phyloP scores from a whole-genome alignment of 1,140 invertebrate genomes.

The Physella acuta region DNA sequence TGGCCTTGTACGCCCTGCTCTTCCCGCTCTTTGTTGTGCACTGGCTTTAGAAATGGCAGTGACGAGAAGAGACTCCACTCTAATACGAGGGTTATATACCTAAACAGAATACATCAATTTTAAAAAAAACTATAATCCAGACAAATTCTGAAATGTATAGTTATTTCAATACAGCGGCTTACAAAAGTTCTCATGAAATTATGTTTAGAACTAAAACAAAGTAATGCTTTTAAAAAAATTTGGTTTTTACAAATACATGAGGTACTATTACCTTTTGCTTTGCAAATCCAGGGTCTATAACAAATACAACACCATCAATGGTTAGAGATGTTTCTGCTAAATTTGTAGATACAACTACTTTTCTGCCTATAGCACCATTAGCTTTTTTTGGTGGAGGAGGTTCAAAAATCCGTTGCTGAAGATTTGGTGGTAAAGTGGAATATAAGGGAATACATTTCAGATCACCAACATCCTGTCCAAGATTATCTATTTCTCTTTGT shows the following conservation, averaged over 20 bases:
- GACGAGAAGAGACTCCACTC: conserved; percentile 95
- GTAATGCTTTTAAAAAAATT: too few species aligned
- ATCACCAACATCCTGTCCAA: conserved; percentile 94
- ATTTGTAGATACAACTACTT: conserved; percentile 96
- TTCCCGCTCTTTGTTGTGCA: conserved; percentile 96
- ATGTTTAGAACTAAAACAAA: too few species aligned
- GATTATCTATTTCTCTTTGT: conserved; percentile 93
- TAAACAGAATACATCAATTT: conserved; percentile 40
- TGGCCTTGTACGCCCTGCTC: conserved; percentile 93
- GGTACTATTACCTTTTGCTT: conserved; percentile 83
- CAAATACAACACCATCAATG: conserved; percentile 99
- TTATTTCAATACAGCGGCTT: too few species aligned
- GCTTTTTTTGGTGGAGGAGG: conserved; percentile 82
- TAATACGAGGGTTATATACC: conserved; percentile 94
- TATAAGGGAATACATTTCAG: conserved; percentile 98
- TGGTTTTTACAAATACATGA: too few species aligned
- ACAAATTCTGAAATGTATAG: too few species aligned
- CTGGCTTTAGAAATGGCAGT: conserved; percentile 99
- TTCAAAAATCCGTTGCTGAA: conserved; percentile 98
- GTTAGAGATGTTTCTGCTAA: conserved; percentile 99
- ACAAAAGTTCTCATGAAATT: too few species aligned
- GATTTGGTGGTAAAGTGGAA: conserved; percentile 94
- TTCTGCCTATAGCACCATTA: conserved; percentile 92
- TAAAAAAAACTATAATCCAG: too few species aligned
- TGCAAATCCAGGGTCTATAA: conserved; percentile 99